Percentiles rank a stretch among this genome's conserved stretches.
Evolutionary conservation across 2,797 vertebrate species (phyloP).

Genomic region (Acanthurus lineatus): DNA sequence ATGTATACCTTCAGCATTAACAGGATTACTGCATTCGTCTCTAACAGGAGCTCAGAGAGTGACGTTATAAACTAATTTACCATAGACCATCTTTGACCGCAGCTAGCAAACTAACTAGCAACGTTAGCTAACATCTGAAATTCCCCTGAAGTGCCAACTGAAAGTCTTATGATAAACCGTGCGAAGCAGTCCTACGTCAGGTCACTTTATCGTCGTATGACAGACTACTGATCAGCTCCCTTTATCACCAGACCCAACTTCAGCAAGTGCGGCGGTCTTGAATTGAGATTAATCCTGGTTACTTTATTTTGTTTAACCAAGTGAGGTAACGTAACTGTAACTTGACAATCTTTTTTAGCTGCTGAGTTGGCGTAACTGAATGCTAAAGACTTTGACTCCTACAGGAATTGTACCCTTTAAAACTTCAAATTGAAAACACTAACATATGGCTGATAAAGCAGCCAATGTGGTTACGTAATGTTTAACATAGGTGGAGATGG

Average conservation of each 20-base stretch:
- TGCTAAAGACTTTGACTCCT: not conserved
- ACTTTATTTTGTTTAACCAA: not conserved
- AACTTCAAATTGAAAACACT: not conserved
- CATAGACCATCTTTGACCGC: not conserved
- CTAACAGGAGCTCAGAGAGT: fast-evolving
- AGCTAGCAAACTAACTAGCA: slow-evolving; percentile 44
- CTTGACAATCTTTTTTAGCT: not conserved
- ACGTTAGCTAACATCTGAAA: slow-evolving; percentile 37
- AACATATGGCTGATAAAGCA: not conserved
- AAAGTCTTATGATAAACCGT: not conserved
- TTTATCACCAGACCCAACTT: not conserved
- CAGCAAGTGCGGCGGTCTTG: not conserved
- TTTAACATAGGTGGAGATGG: slow-evolving; percentile 1
- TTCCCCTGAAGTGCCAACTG: not conserved
- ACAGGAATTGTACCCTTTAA: not conserved
- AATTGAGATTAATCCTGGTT: not conserved
- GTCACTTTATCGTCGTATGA: not conserved
- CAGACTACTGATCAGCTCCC: not conserved
- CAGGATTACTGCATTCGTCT: not conserved
- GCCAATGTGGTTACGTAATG: slow-evolving; percentile 39
- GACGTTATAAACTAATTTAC: not conserved
- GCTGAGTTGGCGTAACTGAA: not conserved
- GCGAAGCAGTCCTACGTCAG: fast-evolving
- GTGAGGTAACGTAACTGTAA: not conserved
- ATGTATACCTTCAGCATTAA: fast-evolving